A percentile compares a stretch with the other conserved stretches of the same genome.
These are phyloP conservation scores for Falco columbarius DNA, from an alignment of 2,797 vertebrate genomes.

Conservation along the genomic window DNA sequence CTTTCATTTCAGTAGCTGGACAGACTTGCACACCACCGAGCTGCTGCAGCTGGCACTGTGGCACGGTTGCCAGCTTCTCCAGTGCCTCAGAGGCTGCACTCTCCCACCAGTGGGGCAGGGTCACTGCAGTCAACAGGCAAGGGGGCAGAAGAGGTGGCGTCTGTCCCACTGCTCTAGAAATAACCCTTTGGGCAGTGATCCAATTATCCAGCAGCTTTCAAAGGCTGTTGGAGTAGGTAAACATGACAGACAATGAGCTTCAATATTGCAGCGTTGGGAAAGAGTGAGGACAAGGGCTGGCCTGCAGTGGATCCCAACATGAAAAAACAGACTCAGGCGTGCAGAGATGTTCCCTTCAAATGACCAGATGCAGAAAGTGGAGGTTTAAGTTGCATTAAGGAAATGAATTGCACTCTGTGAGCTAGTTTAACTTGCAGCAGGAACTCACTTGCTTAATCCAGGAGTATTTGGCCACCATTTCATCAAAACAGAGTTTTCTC, in stretches of 20 bases:
- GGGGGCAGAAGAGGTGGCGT: not conserved
- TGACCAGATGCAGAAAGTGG: not conserved
- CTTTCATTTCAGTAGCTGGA: not conserved
- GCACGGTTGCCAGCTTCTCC: not conserved
- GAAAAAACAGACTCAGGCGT: not conserved
- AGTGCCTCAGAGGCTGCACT: fast-evolving
- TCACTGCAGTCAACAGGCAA: fast-evolving
- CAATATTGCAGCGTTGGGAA: not conserved
- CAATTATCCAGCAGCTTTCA: not conserved
- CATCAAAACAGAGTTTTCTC: not conserved
- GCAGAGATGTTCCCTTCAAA: not conserved
- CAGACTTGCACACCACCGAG: fast-evolving
- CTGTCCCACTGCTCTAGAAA: not conserved
- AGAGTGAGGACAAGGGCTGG: not conserved
- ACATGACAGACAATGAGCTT: not conserved
- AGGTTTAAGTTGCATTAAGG: not conserved
- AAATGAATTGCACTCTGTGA: not conserved
- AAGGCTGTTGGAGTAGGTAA: not conserved
- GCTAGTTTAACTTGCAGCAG: not conserved
- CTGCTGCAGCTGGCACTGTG: not conserved
- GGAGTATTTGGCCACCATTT: not conserved
- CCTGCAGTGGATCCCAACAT: not conserved
- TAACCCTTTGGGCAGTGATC: not conserved
- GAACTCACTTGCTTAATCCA: not conserved
- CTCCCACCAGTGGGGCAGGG: fast-evolving